Base-by-base conservation (phyloP, 2,797 vertebrate species). In the Naso thynnoides region DNA sequence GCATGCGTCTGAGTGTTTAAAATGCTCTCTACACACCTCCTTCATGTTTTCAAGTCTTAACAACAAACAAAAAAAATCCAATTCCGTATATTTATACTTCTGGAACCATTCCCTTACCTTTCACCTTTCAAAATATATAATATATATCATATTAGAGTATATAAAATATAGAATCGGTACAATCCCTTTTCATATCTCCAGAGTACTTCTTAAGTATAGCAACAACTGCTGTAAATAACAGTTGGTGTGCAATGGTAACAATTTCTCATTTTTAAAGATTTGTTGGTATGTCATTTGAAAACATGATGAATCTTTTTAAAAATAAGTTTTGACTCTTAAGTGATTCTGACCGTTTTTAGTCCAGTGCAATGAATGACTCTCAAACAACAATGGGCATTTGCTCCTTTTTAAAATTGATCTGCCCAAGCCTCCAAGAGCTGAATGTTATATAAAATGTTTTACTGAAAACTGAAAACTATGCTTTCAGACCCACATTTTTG, bases 401-500 rank as follows among this genome's bases (percentile, higher is more conserved):
- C 89, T 88, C 80, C 81, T 50, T 76, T 87, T 88, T 80, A 88
- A 91, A 85, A 79, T 81, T 60, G 50, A 75, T 90, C 81, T 88
- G 88, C 91, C 91, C 89, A 83, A 93, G 88, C 89, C 93, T 92
- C 89, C 86, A 88, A 88, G 86, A 90, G 91, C 84, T 91, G 90
- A 90, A 93, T 87, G 90, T 90, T 84, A 76, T 92, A 92, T 67
- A 91, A 94, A 94, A 94, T 93, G 87, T 83, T 31, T 70, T 29
- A 85, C 84, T 88, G 89, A 88, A 90, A 93, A 94, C 89, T 77
- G 82, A 95, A 92, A 95, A 93, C 90, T 92, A 95, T 94, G 93
- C 94, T 94, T 92, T 94, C 91, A 95, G 94, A 95, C 94, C 94
- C 94, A 95, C 94, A 92, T 94, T 94, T 95, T 95, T 95, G 95